Conservation (phyloP, 2,888 invertebrate species). For the Acholoe squamosa region DNA sequence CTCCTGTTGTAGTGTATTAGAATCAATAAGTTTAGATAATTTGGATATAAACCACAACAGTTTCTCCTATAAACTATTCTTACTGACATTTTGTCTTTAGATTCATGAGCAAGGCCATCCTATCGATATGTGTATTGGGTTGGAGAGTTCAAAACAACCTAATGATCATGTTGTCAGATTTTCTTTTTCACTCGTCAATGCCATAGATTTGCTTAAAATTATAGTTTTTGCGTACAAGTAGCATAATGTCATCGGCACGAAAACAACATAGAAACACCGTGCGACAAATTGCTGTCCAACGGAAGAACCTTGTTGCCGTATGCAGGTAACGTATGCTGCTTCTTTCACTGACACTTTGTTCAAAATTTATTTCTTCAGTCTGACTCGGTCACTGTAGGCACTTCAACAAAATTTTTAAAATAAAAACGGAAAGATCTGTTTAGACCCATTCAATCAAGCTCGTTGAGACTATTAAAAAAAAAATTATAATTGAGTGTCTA, state of each 20-base stretch:
- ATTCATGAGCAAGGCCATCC: too few species aligned
- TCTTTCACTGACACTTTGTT: neutral
- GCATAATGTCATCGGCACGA: conserved; percentile 39
- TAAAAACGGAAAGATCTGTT: too few species aligned
- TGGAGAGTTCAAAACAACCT: conserved; percentile 57
- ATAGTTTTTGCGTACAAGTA: neutral
- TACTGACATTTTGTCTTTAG: neutral
- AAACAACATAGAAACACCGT: conserved; percentile 46
- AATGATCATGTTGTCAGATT: conserved; percentile 38
- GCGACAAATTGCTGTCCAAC: conserved; percentile 69
- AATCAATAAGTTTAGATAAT: neutral
- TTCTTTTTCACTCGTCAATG: conserved; percentile 28
- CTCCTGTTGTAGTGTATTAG: neutral
- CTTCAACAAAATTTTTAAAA: too few species aligned
- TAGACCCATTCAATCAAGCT: too few species aligned
- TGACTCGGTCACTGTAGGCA: neutral
- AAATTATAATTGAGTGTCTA: too few species aligned
- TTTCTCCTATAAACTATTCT: neutral
- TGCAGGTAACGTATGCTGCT: conserved; percentile 68
- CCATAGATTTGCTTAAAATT: conserved; percentile 18
- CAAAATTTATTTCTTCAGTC: neutral
- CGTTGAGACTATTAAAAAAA: too few species aligned
- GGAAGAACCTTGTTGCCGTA: conserved; percentile 69
- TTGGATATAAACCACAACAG: neutral
- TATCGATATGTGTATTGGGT: neutral